Percentiles rank a stretch among this genome's conserved stretches.
phyloP scores from a whole-genome alignment of 2,888 invertebrate genomes.

The Drosophila neutralis region DNA sequence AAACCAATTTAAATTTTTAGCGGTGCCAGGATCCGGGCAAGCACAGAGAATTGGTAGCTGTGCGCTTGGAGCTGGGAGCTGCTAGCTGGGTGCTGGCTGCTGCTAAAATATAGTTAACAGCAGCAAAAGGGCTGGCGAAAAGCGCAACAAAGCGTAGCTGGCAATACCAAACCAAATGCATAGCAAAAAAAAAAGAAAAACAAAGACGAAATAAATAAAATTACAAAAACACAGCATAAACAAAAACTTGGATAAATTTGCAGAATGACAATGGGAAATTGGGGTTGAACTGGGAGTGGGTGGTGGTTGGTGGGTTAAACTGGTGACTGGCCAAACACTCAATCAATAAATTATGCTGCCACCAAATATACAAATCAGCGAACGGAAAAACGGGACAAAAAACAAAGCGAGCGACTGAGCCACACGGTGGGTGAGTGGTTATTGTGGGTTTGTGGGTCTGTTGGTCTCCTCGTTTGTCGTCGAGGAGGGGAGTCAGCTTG shows the following conservation, averaged over 20 bases:
- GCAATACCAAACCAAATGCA: slow-evolving; percentile 70
- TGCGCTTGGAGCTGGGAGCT: slow-evolving; percentile 4
- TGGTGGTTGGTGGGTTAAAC: slow-evolving; percentile 9
- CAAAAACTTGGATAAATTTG: slow-evolving; percentile 41
- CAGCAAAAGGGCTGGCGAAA: slow-evolving; percentile 61
- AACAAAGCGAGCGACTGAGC: slow-evolving; percentile 12
- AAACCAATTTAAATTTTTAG: slow-evolving; percentile 81
- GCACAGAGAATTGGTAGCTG: slow-evolving; percentile 1
- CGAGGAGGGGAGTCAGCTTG: slow-evolving; percentile 47
- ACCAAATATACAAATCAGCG: slow-evolving; percentile 75
- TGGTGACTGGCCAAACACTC: slow-evolving; percentile 70
- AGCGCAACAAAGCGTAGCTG: slow-evolving; percentile 78
- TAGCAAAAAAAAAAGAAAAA: slow-evolving; percentile 4
- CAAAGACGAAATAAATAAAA: slow-evolving; percentile 8
- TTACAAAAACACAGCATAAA: slow-evolving; percentile 12
- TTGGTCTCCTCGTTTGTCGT: slow-evolving; percentile 1
- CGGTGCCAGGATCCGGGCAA: slow-evolving; percentile 39
- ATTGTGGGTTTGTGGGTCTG: slow-evolving; percentile 9
- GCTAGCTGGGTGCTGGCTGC: not conserved
- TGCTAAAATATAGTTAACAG: slow-evolving; percentile 59
- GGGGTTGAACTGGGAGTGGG: slow-evolving; percentile 11
- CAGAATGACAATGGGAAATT: slow-evolving; percentile 61
- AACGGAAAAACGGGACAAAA: slow-evolving; percentile 48
- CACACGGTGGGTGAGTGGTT: slow-evolving; percentile 17
- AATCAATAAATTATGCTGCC: slow-evolving; percentile 82